phyloP scores from a whole-genome alignment of 2,888 invertebrate genomes.

The Agriotes lineatus region DNA sequence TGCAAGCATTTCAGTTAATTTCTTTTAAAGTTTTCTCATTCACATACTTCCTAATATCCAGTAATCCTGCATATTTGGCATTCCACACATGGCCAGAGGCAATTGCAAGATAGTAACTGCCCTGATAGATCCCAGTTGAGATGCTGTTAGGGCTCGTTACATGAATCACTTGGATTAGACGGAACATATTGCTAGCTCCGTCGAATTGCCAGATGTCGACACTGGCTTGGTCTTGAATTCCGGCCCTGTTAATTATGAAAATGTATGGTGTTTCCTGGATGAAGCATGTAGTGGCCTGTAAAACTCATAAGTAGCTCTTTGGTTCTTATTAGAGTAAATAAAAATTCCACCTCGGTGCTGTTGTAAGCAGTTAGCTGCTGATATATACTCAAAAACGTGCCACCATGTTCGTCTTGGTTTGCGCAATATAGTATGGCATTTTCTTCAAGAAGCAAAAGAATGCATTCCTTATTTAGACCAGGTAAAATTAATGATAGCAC shows the following conservation, averaged over 20 bases:
- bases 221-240: conserved; percentile 45
- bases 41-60: conserved; percentile 58
- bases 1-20: conserved; percentile 44
- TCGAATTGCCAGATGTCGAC: conserved; percentile 55
- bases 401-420: neutral
- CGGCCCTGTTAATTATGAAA: conserved; percentile 23
- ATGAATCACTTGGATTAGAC: conserved; percentile 54
- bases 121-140: conserved; percentile 52
- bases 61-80: conserved; percentile 56
- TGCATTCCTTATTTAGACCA: conserved; percentile 49
- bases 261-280: conserved; percentile 22
- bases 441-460: conserved; percentile 46
- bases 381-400: neutral
- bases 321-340: too few relatives aligned
- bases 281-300: conserved; percentile 4
- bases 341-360: neutral
- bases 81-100: conserved; percentile 57
- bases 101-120: conserved; percentile 57
- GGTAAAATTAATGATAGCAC: conserved; percentile 52
- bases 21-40: neutral
- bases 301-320: too few relatives aligned
- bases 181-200: conserved; percentile 46
- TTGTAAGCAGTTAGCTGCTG: neutral
- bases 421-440: conserved; percentile 25
- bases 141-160: conserved; percentile 56